Base-by-base conservation (phyloP, 2,888 invertebrate genomes). In the Yponomeuta plumbellus region DNA sequence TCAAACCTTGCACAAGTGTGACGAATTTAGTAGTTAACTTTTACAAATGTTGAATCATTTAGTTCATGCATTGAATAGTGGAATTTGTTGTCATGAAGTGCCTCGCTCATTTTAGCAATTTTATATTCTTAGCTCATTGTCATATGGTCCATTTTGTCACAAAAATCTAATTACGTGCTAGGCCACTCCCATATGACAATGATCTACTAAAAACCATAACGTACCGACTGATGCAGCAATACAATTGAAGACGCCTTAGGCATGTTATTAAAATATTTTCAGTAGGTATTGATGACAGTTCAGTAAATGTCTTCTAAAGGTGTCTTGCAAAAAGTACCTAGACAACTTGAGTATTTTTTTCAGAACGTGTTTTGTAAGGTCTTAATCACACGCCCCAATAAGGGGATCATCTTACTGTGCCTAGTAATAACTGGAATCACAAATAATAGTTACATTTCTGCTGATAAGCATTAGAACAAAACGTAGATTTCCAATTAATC, bases 11-110 rank as follows among this genome's bases (percentile, higher is more conserved):
- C 71, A 71, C 72, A 70, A 75, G 74, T 80, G 72, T 71, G 79
- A 85, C 87, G 88, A 88, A 88, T 87, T 87, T 88, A 88, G 75
- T 84, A 86, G 80, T 73, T 69, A 78, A 76, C 79, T 84, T 87
- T 81, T 87, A 88, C 84, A 85, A 80, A 79, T 69, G 80, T 84
- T 84, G 67, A 34, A 3, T 63, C n/a, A 11, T 22, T 21, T 22
- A 59, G 23, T 62, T 34, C 26, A 39, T 39, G 34, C 39, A 39
- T 62, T 39, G 26, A 11, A 57, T 67, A 67, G 67, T 64, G 11
- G 62, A 66, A 56, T 39, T 67, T 44, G 57, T 68, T 69, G 64
- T 59, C 23, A 62, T 66, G 39, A 67, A 68, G 69, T 70, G 68
- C 68, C 69, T 69, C 68, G 63, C 52, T 40, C 66, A 62, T 64